Evolutionary conservation across 1,140 invertebrate genomes (phyloP).

Genomic region (Geopemphigus sp.): DNA sequence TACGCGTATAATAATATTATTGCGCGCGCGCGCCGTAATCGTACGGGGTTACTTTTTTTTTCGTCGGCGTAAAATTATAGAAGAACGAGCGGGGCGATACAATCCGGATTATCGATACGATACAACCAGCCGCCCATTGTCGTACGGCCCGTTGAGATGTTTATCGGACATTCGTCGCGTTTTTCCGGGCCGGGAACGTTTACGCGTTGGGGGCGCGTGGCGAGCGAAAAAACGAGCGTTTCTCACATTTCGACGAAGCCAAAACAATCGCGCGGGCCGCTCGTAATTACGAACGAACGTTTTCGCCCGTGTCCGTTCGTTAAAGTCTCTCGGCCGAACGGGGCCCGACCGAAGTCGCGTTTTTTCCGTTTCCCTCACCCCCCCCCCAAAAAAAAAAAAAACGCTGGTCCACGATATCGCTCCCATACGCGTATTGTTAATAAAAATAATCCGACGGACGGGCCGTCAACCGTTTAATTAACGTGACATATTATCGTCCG

Average conservation of each 20-base stretch:
- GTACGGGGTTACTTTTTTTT: slow-evolving; percentile 30
- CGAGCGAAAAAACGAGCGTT: no score
- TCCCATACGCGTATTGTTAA: slow-evolving; percentile 31
- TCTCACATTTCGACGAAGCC: no score
- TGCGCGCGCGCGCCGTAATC: slow-evolving; percentile 22
- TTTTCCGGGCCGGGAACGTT: slow-evolving; percentile 23
- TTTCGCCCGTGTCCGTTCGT: neutral
- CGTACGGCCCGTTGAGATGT: slow-evolving; percentile 12
- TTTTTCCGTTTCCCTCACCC: no score
- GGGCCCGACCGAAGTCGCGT: no score
- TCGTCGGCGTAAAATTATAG: slow-evolving; percentile 33
- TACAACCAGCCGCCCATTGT: slow-evolving; percentile 3
- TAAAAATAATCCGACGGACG: slow-evolving; percentile 47
- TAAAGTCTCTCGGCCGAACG: slow-evolving; percentile 21
- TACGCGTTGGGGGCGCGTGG: no score
- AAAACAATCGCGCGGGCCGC: no score
- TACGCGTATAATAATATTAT: neutral
- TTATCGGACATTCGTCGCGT: slow-evolving; percentile 47
- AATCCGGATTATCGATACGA: slow-evolving; percentile 37
- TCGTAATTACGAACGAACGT: neutral
- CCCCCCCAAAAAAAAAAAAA: no score
- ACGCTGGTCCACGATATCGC: neutral
- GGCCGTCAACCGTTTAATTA: slow-evolving; percentile 49
- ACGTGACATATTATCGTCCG: slow-evolving; percentile 46
- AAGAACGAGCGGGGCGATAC: neutral